A percentile compares a stretch with the other conserved stretches of the same genome.
These are phyloP conservation scores for Thumatha senex DNA, from an alignment of 2,888 invertebrate species.

Conservation along the genomic window DNA sequence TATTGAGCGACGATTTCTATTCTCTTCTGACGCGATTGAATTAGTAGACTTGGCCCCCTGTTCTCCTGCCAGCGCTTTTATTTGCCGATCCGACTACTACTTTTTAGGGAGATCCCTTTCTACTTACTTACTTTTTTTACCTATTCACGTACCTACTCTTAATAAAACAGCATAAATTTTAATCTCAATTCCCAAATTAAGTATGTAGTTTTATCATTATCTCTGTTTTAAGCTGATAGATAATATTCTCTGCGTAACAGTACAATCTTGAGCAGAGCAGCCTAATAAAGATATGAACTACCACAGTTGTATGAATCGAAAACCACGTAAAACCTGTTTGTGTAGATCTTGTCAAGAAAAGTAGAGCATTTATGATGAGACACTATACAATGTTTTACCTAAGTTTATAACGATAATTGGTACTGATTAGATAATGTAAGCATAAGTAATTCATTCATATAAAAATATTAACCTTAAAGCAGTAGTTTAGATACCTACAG, in stretches of 20 bases:
- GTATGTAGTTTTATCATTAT: background rate
- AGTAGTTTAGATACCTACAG: too few species aligned
- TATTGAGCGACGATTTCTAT: too few species aligned
- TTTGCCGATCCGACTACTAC: too few species aligned
- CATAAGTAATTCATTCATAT: background rate
- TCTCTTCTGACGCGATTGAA: too few species aligned
- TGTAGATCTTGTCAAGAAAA: background rate
- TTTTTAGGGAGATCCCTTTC: too few species aligned
- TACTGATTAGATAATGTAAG: background rate
- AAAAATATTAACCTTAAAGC: too few species aligned
- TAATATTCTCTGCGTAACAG: constrained; percentile 2
- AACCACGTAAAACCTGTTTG: background rate
- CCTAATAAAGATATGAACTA: constrained; percentile 1
- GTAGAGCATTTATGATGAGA: background rate
- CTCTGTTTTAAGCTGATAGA: constrained; percentile 4
- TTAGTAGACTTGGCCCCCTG: too few species aligned
- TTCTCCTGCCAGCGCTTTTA: too few species aligned
- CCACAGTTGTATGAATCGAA: background rate
- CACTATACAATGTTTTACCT: background rate
- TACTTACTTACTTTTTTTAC: too few species aligned
- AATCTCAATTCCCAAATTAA: background rate
- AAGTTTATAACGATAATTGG: background rate
- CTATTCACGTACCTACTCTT: too few species aligned
- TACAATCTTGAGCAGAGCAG: background rate
- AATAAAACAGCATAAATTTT: background rate